Percentiles rank a stretch among this genome's conserved stretches.
phyloP scores from a whole-genome alignment of 2,888 invertebrate genomes.

The Pardosa pseudoannulata region DNA sequence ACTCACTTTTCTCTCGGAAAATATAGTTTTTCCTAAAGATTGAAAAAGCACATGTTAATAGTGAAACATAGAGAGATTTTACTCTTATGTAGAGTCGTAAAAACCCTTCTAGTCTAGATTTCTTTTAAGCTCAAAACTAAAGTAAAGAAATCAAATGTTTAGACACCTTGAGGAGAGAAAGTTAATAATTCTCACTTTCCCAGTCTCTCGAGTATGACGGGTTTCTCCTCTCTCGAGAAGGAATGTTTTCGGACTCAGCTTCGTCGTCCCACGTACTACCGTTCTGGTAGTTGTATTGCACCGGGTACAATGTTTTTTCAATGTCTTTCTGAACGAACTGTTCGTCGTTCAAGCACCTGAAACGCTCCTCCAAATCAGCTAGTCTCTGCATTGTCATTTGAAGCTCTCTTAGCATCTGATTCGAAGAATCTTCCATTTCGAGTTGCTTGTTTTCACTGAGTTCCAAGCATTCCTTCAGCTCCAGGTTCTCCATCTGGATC shows the following conservation, averaged over 20 bases:
- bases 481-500: constrained; percentile 65
- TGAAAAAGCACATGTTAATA: constrained; percentile 2
- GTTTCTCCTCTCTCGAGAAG: constrained; percentile 8
- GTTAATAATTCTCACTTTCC: constrained; percentile 62
- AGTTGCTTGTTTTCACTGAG: constrained; percentile 62
- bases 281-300: constrained; percentile 50
- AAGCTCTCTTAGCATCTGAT: constrained; percentile 62
- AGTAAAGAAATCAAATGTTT: constrained; percentile 40
- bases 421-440: constrained; percentile 60
- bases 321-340: constrained; percentile 34
- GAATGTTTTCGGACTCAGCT: constrained; percentile 21
- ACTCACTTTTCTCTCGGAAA: not conserved
- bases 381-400: constrained; percentile 62
- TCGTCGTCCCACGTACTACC: constrained; percentile 48
- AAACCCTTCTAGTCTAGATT: constrained; percentile 15
- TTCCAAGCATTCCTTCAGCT: constrained; percentile 64
- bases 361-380: constrained; percentile 52
- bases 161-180: not conserved
- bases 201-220: constrained; percentile 45
- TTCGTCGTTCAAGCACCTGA: constrained; percentile 51
- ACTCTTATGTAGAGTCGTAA: not conserved
- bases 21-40: not conserved
- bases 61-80: not conserved
- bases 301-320: constrained; percentile 44
- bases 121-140: constrained; percentile 64